Base-by-base conservation (phyloP, 2,113 vertebrate genomes). In the Rhinogobius similis region DNA sequence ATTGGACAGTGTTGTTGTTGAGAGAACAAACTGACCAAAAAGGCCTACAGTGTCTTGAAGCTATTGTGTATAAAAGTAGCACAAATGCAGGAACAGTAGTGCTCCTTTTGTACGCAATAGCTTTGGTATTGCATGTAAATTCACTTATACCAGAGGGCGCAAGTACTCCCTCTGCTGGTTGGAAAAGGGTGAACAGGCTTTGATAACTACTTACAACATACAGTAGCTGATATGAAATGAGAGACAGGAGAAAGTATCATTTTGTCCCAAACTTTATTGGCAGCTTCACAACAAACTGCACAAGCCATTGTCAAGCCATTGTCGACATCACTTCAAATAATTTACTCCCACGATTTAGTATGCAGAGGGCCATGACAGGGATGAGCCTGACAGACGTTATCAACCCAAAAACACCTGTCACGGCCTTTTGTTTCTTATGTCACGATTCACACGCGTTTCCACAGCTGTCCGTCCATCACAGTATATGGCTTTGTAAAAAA, bases 251-350 rank as follows among this genome's bases (percentile, higher is more conserved):
- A 50, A 62, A 14, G 2, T 5, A 16, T 1, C 18, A n/a, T 78
- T 73, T 90, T 86, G 77, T 92, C 71, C 87, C 90, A 92, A 91
- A 90, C 64, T 89, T 93, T 84, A 93, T 92, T 93, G 76, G 75
- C 87, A 87, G 83, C 81, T 79, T 67, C 83, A 73, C 69, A 88
- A 88, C 74, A 88, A 80, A 86, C 58, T 61, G 58, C 86, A 73
- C 76, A n/a, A n/a, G n/a, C n/a, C n/a, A n/a, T 84, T 75, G 85
- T 87, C 86, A 89, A 77, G 81, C 62, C 78, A 85, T 71, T 26
- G 69, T 59, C 79, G 71, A 55, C 79, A 69, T 66, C 72, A 82
- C 66, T 77, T 87, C 65, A 84, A 90, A 92, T 90, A 88, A 91
- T 76, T 91, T 90, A 89, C 59, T 74, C 72, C 21, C 69, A 39